phyloP scores from a whole-genome alignment of 2,888 invertebrate genomes.

The Xestia ashworthii region DNA sequence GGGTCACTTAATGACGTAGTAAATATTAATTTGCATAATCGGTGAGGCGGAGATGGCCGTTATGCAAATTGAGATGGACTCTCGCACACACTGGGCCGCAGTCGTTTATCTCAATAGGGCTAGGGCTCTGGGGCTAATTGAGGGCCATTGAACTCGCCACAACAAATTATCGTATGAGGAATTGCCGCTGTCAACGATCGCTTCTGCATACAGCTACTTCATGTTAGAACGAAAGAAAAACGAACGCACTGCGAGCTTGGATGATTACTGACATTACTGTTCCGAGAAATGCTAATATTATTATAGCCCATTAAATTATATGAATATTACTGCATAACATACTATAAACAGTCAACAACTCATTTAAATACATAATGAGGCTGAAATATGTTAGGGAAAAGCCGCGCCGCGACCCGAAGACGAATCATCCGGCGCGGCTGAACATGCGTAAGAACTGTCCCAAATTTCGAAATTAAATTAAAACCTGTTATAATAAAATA shows the following conservation, averaged over 20 bases:
- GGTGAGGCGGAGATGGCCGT: slow-evolving; percentile 76
- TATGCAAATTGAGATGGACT: slow-evolving; percentile 81
- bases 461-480: slow-evolving; percentile 77
- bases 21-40: slow-evolving; percentile 81
- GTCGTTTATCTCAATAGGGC: slow-evolving; percentile 83
- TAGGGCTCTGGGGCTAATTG: slow-evolving; percentile 83
- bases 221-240: slow-evolving; percentile 59
- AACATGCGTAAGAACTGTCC: slow-evolving; percentile 69
- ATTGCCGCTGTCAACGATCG: slow-evolving; percentile 74
- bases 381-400: slow-evolving; percentile 19
- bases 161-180: slow-evolving; percentile 78
- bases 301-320: slow-evolving; percentile 54
- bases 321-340: slow-evolving; percentile 46
- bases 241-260: slow-evolving; percentile 43
- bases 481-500: slow-evolving; percentile 79
- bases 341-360: slow-evolving; percentile 43
- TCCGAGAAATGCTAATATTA: slow-evolving; percentile 57
- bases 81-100: slow-evolving; percentile 71
- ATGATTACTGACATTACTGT: slow-evolving; percentile 62
- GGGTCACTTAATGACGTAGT: slow-evolving; percentile 74
- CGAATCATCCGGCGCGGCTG: slow-evolving; percentile 50
- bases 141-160: slow-evolving; percentile 80
- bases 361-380: slow-evolving; percentile 47
- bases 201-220: slow-evolving; percentile 60
- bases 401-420: slow-evolving; percentile 23